Evolutionary conservation across 2,797 vertebrate genomes (phyloP), one percentile per base, ranked within the genome.

Genomic region (Zalophus californianus): DNA sequence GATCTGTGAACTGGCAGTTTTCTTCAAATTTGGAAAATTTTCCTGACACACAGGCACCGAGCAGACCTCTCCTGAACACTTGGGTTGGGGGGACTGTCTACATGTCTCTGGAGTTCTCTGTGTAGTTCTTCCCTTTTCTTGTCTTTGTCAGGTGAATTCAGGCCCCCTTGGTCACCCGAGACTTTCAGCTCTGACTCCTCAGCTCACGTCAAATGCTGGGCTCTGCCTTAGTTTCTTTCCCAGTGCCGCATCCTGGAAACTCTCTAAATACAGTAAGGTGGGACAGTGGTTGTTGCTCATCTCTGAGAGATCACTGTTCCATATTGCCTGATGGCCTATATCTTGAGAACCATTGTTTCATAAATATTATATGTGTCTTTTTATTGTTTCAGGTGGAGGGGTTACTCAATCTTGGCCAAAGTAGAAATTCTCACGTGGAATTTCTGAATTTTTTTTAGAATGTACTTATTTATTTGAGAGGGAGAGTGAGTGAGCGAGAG

Each of bases 11-110:
- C 38, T 62, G 70, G 14, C 44, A 50, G 52, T 86, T 86, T 62
- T 86, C 21, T 16, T 83, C 79, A 88, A 87, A 94, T 87, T 80
- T 90, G 72, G 6, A 86, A 79, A 58, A 20, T 84, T 79, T 72
- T 62, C 15, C 29, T 48, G 14, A 58, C 25, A 60, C 16, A 44
- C 0, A 54, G 66, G n/a, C 11, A 68, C 18, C 77, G 60, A 64
- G 35, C 44, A 89, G 27, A 52, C 29, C 25, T 32, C 66, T 27
- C 44, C 35, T 56, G 27, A 72, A 27, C n/a, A 44, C n/a, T 32
- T 11, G 82, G 9, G 7, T 21, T 68, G 66, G n/a, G 66, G 32
- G 15, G 4, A 6, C 2, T 29, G 29, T 72, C 50, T 83, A 3
- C 8, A 27, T 35, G 14, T 86, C 1, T 21, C 58, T 88, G 35